Percentiles rank a stretch among this genome's conserved stretches.
Conservation (phyloP, 2,888 invertebrate genomes). For the Drepana falcataria region DNA sequence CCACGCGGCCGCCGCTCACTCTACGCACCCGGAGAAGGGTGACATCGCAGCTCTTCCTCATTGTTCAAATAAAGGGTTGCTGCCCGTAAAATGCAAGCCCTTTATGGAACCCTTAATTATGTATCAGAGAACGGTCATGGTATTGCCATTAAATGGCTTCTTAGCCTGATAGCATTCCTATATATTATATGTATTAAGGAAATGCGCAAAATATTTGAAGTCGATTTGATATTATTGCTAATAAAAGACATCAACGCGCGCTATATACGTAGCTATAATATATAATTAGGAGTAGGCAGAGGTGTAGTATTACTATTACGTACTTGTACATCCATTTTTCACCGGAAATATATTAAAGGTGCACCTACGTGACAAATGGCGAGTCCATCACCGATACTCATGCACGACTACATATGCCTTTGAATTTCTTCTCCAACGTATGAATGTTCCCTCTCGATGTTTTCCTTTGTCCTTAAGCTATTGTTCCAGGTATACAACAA, state of each 20-base stretch:
- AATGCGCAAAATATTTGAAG: neutral
- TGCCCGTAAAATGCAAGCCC: slow-evolving; percentile 35
- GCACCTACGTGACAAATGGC: too few relatives aligned
- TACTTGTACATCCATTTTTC: too few relatives aligned
- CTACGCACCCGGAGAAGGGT: slow-evolving; percentile 63
- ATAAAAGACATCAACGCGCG: slow-evolving; percentile 13
- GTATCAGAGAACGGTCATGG: slow-evolving; percentile 15
- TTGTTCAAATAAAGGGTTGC: slow-evolving; percentile 61
- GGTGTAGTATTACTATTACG: too few relatives aligned
- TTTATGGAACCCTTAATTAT: slow-evolving; percentile 33
- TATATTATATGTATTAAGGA: neutral
- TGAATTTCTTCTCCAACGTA: too few relatives aligned
- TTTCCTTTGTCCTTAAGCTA: too few relatives aligned
- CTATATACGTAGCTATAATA: neutral
- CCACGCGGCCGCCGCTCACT: slow-evolving; percentile 42
- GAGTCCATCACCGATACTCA: too few relatives aligned
- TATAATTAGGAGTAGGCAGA: neutral
- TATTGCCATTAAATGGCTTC: neutral
- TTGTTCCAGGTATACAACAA: too few relatives aligned
- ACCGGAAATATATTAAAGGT: too few relatives aligned
- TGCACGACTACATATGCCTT: too few relatives aligned
- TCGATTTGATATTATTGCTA: slow-evolving; percentile 1
- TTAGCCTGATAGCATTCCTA: neutral
- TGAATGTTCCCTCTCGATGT: too few relatives aligned
- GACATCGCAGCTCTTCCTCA: slow-evolving; percentile 64